Evolutionary conservation across 2,113 vertebrate genomes (phyloP).

Genomic region (Hippocampus zosterae): DNA sequence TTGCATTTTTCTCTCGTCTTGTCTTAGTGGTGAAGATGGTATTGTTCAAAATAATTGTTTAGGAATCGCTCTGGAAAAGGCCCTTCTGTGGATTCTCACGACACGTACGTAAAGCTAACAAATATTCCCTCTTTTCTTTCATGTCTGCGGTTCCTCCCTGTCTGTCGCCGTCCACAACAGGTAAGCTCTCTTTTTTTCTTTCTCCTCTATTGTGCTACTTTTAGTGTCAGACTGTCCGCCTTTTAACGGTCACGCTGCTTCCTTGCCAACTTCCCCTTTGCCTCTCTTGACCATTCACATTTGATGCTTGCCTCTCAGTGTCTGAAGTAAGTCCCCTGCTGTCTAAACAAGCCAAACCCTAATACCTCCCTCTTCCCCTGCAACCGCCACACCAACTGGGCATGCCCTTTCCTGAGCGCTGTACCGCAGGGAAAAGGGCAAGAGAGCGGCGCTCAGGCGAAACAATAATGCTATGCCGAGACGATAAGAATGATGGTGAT

Average conservation of each 20-base stretch:
- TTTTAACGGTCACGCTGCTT: constrained; percentile 43
- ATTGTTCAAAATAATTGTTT: constrained; percentile 21
- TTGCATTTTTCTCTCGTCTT: neutral
- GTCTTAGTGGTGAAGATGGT: neutral
- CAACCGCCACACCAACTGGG: constrained; percentile 24
- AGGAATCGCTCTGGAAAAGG: constrained; percentile 33
- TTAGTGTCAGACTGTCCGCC: constrained; percentile 22
- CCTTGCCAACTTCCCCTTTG: constrained; percentile 51
- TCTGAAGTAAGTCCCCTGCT: constrained; percentile 43
- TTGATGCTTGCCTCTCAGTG: constrained; percentile 58
- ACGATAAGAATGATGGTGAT: constrained; percentile 66
- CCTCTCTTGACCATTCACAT: constrained; percentile 56
- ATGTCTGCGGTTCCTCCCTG: constrained; percentile 47
- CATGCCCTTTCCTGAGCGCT: constrained; percentile 45
- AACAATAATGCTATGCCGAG: constrained; percentile 64
- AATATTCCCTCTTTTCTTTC: constrained; percentile 45
- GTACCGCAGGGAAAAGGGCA: constrained; percentile 67
- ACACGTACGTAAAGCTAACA: constrained; percentile 28
- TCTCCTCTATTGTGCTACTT: constrained; percentile 20
- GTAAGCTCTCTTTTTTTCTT: constrained; percentile 53
- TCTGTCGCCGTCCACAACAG: constrained; percentile 54
- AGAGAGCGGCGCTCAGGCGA: constrained; percentile 64
- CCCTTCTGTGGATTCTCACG: constrained; percentile 21
- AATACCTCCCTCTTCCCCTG: constrained; percentile 2
- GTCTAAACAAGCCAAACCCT: constrained; percentile 49